phyloP scores from a whole-genome alignment of 2,113 vertebrate species.

The Tiliqua scincoides region DNA sequence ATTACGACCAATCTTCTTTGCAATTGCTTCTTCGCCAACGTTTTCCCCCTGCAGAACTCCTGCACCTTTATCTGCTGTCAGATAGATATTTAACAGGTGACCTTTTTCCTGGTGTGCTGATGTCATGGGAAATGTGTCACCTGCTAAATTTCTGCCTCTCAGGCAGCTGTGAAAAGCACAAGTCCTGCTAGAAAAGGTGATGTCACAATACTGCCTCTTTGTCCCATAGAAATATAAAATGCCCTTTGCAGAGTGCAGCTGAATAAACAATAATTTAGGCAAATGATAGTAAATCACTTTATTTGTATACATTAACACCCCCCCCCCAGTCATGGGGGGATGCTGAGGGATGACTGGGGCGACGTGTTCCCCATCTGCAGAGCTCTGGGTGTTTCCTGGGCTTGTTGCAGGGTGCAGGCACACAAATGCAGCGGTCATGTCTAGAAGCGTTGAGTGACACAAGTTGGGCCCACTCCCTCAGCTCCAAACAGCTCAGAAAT shows the following conservation, averaged over 20 bases:
- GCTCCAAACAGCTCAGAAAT: no score
- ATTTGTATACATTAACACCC: neutral
- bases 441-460: no score
- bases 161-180: neutral
- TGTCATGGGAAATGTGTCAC: neutral
- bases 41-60: no score
- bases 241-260: conserved; percentile 28
- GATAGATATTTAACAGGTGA: neutral
- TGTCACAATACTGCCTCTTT: conserved; percentile 1
- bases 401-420: no score
- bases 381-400: no score
- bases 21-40: neutral
- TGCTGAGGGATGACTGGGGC: no score
- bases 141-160: neutral
- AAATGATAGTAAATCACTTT: neutral
- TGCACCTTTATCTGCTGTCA: neutral
- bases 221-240: conserved; percentile 11
- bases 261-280: neutral
- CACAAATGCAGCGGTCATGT: no score
- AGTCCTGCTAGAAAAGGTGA: conserved; percentile 14
- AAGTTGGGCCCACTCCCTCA: no score
- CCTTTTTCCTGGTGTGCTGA: neutral
- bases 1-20: neutral
- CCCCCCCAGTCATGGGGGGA: no score
- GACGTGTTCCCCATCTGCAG: no score